Evolutionary conservation across 2,888 invertebrate species (phyloP).

Genomic region (Leptinotarsa haldemani): DNA sequence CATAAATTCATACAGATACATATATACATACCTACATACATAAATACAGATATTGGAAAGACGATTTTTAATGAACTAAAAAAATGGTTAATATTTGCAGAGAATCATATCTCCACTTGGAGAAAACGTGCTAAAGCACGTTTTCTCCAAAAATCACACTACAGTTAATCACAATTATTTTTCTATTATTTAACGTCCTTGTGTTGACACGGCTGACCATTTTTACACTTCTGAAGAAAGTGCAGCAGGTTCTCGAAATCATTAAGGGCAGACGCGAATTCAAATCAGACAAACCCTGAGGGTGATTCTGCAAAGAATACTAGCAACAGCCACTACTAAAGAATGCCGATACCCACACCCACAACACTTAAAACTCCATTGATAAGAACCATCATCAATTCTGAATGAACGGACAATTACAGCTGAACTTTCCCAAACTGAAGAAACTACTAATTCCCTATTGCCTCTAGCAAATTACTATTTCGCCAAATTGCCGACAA

Average conservation of each 20-base stretch:
- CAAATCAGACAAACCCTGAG: background rate
- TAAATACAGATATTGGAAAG: too few species aligned
- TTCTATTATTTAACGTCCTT: background rate
- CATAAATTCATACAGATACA: too few species aligned
- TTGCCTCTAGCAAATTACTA: constrained; percentile 36
- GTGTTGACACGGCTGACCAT: background rate
- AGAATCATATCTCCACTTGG: too few species aligned
- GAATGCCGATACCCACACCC: constrained; percentile 43
- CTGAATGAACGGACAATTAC: constrained; percentile 48
- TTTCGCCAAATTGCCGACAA: constrained; percentile 33
- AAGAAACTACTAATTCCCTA: constrained; percentile 43
- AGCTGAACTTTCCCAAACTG: constrained; percentile 42
- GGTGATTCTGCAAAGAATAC: constrained; percentile 3
- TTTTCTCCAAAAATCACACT: too few species aligned
- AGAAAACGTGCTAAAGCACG: too few species aligned
- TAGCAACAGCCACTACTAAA: constrained; percentile 27
- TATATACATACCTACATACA: too few species aligned
- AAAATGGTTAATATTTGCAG: too few species aligned
- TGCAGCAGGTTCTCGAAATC: background rate
- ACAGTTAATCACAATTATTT: too few species aligned
- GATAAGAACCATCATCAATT: constrained; percentile 46
- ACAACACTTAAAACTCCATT: constrained; percentile 51
- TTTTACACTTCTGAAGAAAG: background rate
- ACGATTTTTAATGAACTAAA: too few species aligned
- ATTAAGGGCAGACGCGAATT: background rate